phyloP scores from a whole-genome alignment of 2,113 vertebrate species.

The Toxotes jaculatrix region DNA sequence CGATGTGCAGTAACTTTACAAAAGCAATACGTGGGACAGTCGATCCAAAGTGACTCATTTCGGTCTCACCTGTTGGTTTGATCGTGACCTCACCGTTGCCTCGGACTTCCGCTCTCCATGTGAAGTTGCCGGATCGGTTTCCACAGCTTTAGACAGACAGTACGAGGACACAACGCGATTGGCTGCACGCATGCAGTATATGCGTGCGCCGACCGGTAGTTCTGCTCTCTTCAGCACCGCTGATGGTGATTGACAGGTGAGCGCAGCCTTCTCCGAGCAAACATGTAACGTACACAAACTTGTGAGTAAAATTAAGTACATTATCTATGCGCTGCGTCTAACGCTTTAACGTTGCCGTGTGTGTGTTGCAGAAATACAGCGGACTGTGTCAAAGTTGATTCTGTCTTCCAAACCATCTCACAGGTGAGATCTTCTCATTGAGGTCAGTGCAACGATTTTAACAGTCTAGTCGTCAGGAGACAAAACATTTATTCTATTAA shows the following conservation, averaged over 20 bases:
- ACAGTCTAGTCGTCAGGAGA: not conserved
- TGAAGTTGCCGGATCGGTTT: conserved; percentile 44
- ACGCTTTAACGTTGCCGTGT: not conserved
- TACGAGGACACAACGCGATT: conserved; percentile 15
- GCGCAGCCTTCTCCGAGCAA: not conserved
- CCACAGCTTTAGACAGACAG: conserved; percentile 2
- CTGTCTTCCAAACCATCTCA: conserved; percentile 2
- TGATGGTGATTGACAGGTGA: conserved; percentile 56
- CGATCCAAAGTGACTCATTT: conserved; percentile 56
- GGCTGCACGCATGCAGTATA: conserved; percentile 10
- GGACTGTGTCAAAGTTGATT: conserved; percentile 12
- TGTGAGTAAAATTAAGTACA: not conserved
- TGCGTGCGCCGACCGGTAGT: conserved; percentile 11
- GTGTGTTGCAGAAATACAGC: conserved; percentile 15
- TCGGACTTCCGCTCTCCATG: conserved; percentile 46
- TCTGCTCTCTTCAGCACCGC: conserved; percentile 52
- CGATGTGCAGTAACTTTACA: conserved; percentile 7
- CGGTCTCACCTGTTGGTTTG: conserved; percentile 50
- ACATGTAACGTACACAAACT: not conserved
- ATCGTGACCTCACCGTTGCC: conserved; percentile 15
- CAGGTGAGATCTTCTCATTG: conserved; percentile 23
- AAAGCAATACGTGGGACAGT: conserved; percentile 45
- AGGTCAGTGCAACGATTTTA: conserved; percentile 46
- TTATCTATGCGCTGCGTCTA: not conserved
- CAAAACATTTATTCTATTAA: not conserved